Conservation (phyloP, 2,113 vertebrate genomes). For the Strix aluco region DNA sequence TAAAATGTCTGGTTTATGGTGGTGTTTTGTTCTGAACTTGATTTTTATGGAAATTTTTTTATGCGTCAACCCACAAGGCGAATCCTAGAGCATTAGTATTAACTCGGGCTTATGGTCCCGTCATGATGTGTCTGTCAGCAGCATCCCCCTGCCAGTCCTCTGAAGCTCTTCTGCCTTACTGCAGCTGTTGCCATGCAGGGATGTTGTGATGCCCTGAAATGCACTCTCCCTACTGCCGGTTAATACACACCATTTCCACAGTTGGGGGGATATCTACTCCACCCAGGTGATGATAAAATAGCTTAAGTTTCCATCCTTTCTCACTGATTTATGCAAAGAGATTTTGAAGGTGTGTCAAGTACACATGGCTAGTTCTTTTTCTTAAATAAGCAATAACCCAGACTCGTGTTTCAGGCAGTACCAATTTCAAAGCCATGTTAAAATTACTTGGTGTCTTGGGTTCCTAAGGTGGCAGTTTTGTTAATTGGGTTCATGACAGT, state of each 20-base stretch:
- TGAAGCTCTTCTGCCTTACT: not conserved
- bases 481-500: not conserved
- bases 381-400: not conserved
- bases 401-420: not conserved
- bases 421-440: not conserved
- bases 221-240: not conserved
- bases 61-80: not conserved
- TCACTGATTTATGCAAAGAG: not conserved
- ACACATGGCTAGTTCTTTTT: not conserved
- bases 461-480: not conserved
- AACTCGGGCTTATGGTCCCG: not conserved
- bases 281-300: not conserved
- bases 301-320: not conserved
- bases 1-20: conserved; percentile 49
- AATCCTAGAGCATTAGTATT: not conserved
- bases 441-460: not conserved
- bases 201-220: not conserved
- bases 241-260: not conserved
- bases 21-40: conserved; percentile 42
- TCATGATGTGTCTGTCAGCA: not conserved
- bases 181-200: not conserved
- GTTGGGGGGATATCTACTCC: not conserved
- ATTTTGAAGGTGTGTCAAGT: not conserved
- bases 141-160: not conserved
- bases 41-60: conserved; percentile 18